phyloP scores from a whole-genome alignment of 2,797 vertebrate genomes.

The Propithecus perrieri region DNA sequence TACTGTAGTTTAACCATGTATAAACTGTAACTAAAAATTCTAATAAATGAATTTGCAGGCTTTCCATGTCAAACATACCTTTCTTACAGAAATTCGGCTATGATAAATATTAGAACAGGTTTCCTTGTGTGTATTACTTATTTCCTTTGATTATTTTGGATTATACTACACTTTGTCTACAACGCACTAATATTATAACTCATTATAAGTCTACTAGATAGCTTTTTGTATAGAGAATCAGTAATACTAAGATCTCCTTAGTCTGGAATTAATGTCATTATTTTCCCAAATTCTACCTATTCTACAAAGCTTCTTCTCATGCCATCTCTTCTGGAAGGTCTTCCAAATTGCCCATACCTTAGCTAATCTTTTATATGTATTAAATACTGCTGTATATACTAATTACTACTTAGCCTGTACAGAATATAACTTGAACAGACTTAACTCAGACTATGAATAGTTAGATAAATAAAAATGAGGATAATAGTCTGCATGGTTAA shows the following conservation, averaged over 20 bases:
- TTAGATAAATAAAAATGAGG: not conserved
- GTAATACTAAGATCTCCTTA: not conserved
- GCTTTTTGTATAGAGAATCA: not conserved
- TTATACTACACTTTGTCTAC: not conserved
- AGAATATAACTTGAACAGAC: not conserved
- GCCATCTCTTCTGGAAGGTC: not conserved
- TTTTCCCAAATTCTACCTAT: not conserved
- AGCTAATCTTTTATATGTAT: not conserved
- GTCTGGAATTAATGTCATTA: not conserved
- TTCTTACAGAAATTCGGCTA: constrained; percentile 18
- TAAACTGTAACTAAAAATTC: not conserved
- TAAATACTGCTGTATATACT: not conserved
- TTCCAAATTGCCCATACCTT: accelerated
- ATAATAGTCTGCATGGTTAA: not conserved
- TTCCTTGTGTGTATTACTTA: not conserved
- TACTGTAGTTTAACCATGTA: not conserved
- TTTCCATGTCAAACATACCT: not conserved
- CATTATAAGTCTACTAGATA: not conserved
- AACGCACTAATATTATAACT: not conserved
- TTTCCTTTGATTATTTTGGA: not conserved
- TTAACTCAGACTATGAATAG: not conserved
- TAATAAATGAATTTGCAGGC: not conserved
- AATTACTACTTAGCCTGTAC: not conserved
- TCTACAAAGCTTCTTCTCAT: not conserved
- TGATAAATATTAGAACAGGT: not conserved